phyloP scores from a whole-genome alignment of 2,797 vertebrate genomes.

The Ptychadena robeensis region DNA sequence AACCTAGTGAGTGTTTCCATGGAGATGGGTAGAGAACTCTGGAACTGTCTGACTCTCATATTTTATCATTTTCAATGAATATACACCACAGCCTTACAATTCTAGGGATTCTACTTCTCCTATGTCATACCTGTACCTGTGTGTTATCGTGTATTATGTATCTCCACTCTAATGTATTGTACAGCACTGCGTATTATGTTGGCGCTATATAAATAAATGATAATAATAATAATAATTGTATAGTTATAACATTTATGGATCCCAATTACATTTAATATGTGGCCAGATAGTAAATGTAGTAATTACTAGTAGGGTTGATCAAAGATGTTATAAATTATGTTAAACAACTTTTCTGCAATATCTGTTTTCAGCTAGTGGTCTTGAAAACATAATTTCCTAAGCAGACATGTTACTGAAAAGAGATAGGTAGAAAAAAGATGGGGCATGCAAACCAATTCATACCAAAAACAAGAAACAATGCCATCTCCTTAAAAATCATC shows the following conservation, averaged over 20 bases:
- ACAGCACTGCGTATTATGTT: too few species aligned
- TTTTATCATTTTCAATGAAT: neutral
- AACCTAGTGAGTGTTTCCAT: slow-evolving; percentile 37
- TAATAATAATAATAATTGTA: too few species aligned
- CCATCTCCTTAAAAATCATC: too few species aligned
- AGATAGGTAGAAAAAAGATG: neutral
- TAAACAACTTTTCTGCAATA: neutral
- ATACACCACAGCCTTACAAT: slow-evolving; percentile 1
- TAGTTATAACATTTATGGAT: neutral
- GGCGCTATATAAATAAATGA: too few species aligned
- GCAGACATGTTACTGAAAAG: neutral
- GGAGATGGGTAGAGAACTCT: slow-evolving; percentile 14
- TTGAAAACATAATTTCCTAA: neutral
- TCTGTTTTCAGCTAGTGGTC: neutral
- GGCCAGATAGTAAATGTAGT: neutral
- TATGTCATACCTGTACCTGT: too few species aligned
- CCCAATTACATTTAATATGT: neutral
- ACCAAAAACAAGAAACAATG: neutral
- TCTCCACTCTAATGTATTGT: too few species aligned
- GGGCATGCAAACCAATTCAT: neutral
- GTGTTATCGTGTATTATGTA: too few species aligned
- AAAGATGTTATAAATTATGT: neutral
- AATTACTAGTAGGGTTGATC: neutral
- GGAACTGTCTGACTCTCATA: neutral
- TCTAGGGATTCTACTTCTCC: neutral